Conservation (phyloP, 2,113 vertebrate genomes). For the Callorhinus ursinus region DNA sequence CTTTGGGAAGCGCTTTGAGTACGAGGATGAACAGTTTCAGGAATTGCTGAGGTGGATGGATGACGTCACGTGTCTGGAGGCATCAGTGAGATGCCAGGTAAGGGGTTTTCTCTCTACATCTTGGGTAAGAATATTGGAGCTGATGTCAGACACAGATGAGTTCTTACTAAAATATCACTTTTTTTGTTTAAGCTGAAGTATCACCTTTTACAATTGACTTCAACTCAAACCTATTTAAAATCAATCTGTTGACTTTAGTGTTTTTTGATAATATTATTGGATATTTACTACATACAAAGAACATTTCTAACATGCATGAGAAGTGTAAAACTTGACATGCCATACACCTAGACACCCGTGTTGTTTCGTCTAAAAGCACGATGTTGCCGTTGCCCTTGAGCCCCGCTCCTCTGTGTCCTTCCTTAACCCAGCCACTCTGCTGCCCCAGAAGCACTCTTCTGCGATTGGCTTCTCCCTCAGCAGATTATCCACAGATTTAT, state of each 20-base stretch:
- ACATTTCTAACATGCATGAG: background rate
- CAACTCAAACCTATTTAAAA: background rate
- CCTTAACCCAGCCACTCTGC: background rate
- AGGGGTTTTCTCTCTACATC: background rate
- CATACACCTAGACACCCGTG: rapidly evolving
- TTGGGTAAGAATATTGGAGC: background rate
- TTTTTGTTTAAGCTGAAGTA: background rate
- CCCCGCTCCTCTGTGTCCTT: background rate
- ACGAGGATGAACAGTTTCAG: constrained; percentile 88
- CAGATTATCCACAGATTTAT: background rate
- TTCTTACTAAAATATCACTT: background rate
- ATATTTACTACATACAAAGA: background rate
- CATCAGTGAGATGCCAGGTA: constrained; percentile 83
- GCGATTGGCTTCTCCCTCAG: background rate
- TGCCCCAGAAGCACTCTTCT: background rate
- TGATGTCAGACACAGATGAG: background rate
- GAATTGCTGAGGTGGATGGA: constrained; percentile 87
- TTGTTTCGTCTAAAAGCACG: background rate
- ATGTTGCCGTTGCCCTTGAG: background rate
- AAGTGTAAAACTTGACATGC: background rate
- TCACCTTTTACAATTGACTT: background rate
- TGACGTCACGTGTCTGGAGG: constrained; percentile 80
- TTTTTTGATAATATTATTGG: background rate
- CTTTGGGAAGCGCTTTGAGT: constrained; percentile 93
- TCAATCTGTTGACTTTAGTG: background rate